These are phyloP conservation scores for Encarsia formosa DNA, from an alignment of 2,888 invertebrate genomes.

Conservation along the genomic window DNA sequence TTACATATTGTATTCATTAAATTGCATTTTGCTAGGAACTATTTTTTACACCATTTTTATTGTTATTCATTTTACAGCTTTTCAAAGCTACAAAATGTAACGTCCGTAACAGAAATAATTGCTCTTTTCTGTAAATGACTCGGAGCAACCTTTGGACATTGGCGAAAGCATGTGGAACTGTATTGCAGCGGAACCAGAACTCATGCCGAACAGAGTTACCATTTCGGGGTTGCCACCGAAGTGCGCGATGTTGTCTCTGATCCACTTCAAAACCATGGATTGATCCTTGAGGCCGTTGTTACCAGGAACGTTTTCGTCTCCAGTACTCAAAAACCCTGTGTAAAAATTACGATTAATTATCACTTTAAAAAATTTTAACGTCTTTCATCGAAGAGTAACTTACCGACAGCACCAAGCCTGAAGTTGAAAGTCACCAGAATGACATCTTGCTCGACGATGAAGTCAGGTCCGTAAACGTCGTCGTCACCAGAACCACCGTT, in stretches of 20 bases:
- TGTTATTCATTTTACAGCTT: no score
- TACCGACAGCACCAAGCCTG: constrained; percentile 40
- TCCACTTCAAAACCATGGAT: constrained; percentile 43
- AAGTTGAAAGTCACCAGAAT: constrained; percentile 41
- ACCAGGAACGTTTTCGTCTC: constrained; percentile 41
- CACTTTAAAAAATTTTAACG: no score
- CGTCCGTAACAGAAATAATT: no score
- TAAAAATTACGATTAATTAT: background rate
- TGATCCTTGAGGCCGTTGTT: constrained; percentile 46
- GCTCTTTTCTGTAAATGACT: no score
- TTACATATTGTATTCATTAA: no score
- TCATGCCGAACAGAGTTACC: constrained; percentile 42
- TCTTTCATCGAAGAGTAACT: no score
- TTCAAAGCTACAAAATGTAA: no score
- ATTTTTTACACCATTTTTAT: no score
- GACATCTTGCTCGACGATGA: constrained; percentile 42
- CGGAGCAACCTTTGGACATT: constrained; percentile 44
- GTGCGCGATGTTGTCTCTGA: constrained; percentile 41
- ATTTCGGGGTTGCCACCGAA: constrained; percentile 42
- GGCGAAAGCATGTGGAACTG: constrained; percentile 44
- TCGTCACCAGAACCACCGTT: constrained; percentile 37
- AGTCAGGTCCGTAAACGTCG: constrained; percentile 40
- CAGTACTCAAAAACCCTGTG: constrained; percentile 43
- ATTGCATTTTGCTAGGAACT: no score
- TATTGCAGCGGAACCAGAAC: constrained; percentile 38